Conservation (phyloP, 2,888 invertebrate species). For the Sphaerophoria rueppellii region DNA sequence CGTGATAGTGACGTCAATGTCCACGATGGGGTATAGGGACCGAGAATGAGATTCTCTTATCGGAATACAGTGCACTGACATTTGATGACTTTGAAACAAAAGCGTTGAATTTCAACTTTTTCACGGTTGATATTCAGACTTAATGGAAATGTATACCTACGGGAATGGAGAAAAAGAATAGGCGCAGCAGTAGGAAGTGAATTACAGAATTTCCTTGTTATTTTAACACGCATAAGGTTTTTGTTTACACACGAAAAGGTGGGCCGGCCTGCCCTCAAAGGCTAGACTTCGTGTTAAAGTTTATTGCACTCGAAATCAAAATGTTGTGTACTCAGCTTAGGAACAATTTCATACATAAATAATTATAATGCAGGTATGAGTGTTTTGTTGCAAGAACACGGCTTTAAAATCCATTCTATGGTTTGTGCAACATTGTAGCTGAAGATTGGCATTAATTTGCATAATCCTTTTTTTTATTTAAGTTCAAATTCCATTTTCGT, state of each 20-base stretch:
- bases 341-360: too few relatives aligned
- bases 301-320: background rate
- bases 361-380: too few relatives aligned
- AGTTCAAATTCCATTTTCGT: too few relatives aligned
- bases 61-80: constrained; percentile 12
- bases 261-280: too few relatives aligned
- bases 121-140: constrained; percentile 19
- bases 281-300: background rate
- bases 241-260: too few relatives aligned
- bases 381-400: too few relatives aligned
- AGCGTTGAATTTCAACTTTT: constrained; percentile 39
- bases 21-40: background rate
- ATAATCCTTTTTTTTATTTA: too few relatives aligned
- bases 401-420: too few relatives aligned
- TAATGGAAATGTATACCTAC: too few relatives aligned
- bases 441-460: background rate
- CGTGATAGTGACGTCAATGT: background rate
- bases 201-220: background rate
- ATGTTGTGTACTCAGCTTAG: too few relatives aligned
- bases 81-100: constrained; percentile 27
- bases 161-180: background rate
- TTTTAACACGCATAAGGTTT: too few relatives aligned
- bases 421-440: background rate
- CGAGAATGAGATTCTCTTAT: background rate
- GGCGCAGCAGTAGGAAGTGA: background rate